Percentiles rank a stretch among this genome's conserved stretches.
phyloP scores from a whole-genome alignment of 2,797 vertebrate species.

The Pantherophis vulpinus region DNA sequence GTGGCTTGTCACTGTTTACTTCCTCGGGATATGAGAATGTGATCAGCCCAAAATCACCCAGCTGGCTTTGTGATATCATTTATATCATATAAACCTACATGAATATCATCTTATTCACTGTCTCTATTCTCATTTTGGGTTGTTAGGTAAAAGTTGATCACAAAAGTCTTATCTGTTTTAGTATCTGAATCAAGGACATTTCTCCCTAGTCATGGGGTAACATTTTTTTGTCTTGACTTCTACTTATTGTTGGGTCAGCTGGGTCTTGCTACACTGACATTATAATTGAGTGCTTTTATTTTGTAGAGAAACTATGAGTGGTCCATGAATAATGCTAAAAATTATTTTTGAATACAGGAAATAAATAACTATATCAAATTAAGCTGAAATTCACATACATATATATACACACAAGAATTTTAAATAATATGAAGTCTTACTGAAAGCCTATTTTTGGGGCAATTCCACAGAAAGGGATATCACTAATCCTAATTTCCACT shows the following conservation, averaged over 20 bases:
- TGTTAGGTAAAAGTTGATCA: not conserved
- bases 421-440: not conserved
- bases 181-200: not conserved
- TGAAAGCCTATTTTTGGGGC: not conserved
- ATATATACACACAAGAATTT: not conserved
- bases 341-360: not conserved
- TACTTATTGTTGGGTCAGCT: not conserved
- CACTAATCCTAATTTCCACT: not conserved
- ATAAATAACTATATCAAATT: not conserved
- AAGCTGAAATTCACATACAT: not conserved
- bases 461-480: not conserved
- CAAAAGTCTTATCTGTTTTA: not conserved
- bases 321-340: not conserved
- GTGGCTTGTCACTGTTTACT: not conserved
- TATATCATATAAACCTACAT: not conserved
- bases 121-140: not conserved
- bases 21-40: not conserved
- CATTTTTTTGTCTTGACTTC: not conserved
- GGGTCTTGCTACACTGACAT: not conserved
- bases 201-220: not conserved
- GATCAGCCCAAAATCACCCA: not conserved
- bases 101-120: not conserved
- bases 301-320: not conserved
- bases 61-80: not conserved
- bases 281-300: not conserved